phyloP scores from a whole-genome alignment of 1,140 invertebrate genomes.

The Cyphomyrmex costatus region DNA sequence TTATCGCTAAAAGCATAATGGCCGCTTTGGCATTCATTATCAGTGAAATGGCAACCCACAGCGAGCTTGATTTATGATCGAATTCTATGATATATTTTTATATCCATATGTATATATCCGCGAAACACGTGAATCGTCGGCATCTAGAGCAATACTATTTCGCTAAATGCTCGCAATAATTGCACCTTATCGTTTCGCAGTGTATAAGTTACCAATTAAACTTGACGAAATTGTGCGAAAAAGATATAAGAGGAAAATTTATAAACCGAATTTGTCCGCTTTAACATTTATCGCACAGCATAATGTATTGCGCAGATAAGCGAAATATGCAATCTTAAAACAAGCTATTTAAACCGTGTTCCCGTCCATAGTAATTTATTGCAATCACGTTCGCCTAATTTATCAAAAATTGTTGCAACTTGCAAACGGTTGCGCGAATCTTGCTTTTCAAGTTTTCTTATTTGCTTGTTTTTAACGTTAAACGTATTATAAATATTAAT shows the following conservation, averaged over 20 bases:
- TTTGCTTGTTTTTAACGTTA: background rate
- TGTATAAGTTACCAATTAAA: conserved; percentile 7
- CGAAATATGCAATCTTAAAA: conserved; percentile 33
- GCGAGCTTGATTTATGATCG: conserved; percentile 65
- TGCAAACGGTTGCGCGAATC: background rate
- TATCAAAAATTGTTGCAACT: conserved; percentile 4
- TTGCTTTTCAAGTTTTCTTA: background rate
- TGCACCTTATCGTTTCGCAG: background rate
- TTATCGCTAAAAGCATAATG: conserved; percentile 72
- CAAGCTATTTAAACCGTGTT: conserved; percentile 47
- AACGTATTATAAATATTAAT: background rate
- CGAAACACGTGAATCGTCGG: background rate
- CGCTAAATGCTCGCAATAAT: conserved; percentile 4
- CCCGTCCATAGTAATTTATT: conserved; percentile 17
- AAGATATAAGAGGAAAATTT: background rate
- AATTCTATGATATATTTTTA: conserved; percentile 64
- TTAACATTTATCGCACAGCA: background rate
- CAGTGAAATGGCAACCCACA: conserved; percentile 66
- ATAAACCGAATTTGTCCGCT: background rate
- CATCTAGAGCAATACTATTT: conserved; percentile 5
- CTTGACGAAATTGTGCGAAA: background rate
- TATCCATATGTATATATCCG: background rate
- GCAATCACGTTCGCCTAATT: conserved; percentile 13
- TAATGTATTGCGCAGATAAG: conserved; percentile 40
- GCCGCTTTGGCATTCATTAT: conserved; percentile 72